These are phyloP conservation scores for Dendrophyllia cribrosa DNA, from an alignment of 64 coral and sea anemone species.

Conservation along the genomic window DNA sequence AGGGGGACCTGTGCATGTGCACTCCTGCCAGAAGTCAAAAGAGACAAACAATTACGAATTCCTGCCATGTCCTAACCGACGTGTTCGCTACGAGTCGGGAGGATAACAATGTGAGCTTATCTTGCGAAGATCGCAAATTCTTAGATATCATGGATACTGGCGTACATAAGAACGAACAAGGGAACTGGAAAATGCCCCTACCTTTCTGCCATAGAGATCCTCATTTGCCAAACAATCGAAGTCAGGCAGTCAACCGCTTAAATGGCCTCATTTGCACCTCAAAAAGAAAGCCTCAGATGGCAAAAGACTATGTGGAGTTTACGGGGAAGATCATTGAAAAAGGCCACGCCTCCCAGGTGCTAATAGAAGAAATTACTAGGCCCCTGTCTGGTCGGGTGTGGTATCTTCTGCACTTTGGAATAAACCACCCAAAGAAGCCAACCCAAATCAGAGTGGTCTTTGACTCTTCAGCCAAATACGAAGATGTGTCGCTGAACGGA, in stretches of 20 bases:
- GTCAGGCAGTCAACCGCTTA: conserved; percentile 40
- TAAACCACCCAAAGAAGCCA: conserved; percentile 8
- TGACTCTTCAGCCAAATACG: conserved; percentile 25
- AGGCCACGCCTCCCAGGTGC: conserved; percentile 38
- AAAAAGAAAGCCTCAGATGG: conserved; percentile 64
- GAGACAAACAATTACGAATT: conserved; percentile 34
- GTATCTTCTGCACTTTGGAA: conserved; percentile 21
- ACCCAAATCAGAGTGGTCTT: conserved; percentile 22
- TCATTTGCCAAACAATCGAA: conserved; percentile 63
- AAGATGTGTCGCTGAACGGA: conserved; percentile 28
- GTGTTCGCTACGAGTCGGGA: conserved; percentile 4
- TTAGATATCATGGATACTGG: conserved; percentile 51
- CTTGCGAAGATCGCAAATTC: conserved; percentile 34
- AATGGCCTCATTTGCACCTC: background rate
- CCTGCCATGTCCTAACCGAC: conserved; percentile 33
- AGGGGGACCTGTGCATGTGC: conserved; percentile 47
- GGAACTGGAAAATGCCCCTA: conserved; percentile 81
- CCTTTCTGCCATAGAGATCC: conserved; percentile 46
- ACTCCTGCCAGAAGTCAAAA: background rate
- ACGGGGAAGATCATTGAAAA: conserved; percentile 46
- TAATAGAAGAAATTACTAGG: background rate
- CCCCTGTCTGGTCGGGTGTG: background rate
- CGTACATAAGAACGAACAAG: conserved; percentile 36
- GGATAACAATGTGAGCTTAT: conserved; percentile 48
- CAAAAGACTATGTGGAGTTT: conserved; percentile 59